These are phyloP conservation scores for Bovichtus diacanthus DNA, from an alignment of 2,797 vertebrate genomes.

Conservation along the genomic window DNA sequence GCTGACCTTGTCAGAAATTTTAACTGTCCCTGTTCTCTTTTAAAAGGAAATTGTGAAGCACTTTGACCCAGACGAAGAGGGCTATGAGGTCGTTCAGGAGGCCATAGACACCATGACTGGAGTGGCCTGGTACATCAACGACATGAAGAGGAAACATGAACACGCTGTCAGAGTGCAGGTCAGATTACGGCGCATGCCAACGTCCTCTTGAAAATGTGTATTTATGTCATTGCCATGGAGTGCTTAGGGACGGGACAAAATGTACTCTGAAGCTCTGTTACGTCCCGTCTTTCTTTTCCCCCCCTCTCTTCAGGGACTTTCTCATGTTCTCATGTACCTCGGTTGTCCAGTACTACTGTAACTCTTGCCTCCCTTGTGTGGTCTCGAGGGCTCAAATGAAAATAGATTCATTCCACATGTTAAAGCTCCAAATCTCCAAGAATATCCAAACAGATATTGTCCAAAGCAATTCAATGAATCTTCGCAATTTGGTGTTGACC, in stretches of 20 bases:
- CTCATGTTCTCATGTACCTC: not conserved
- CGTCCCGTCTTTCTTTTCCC: not conserved
- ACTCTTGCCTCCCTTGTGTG: not conserved
- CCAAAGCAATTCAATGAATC: slow-evolving; percentile 4
- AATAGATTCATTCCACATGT: slow-evolving; percentile 10
- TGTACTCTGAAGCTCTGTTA: not conserved
- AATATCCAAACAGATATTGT: not conserved
- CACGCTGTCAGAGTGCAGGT: slow-evolving; percentile 97
- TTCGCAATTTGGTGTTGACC: slow-evolving; percentile 3
- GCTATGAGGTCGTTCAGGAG: slow-evolving; percentile 93
- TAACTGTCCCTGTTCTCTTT: not conserved
- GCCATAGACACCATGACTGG: slow-evolving; percentile 98
- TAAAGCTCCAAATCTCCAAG: not conserved
- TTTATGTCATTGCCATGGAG: not conserved
- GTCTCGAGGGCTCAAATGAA: not conserved
- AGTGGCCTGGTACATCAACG: slow-evolving; percentile 99
- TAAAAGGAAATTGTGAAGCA: slow-evolving; percentile 95
- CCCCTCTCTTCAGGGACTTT: not conserved
- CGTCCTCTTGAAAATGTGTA: not conserved
- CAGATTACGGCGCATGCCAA: slow-evolving; percentile 18
- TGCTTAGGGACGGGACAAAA: not conserved
- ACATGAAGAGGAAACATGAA: slow-evolving; percentile 99
- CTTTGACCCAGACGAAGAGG: slow-evolving; percentile 90
- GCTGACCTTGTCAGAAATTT: not conserved
- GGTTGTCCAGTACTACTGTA: not conserved